Conservation (phyloP, 2,888 invertebrate genomes). For the Heliconius cydno region DNA sequence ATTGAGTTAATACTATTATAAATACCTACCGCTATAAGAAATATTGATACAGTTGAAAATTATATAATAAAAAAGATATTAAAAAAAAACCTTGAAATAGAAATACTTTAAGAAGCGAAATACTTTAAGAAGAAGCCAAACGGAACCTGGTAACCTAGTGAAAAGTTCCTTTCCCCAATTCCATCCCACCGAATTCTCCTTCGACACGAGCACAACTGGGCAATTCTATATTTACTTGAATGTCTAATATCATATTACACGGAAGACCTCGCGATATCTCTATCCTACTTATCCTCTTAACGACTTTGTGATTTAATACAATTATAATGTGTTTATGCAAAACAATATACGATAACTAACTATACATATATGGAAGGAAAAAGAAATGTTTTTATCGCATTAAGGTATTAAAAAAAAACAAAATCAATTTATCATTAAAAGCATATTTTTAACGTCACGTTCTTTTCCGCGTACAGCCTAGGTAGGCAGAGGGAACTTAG, state of each 20-base stretch:
- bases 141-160: no score
- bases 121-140: no score
- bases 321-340: neutral
- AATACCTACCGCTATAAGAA: no score
- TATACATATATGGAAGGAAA: neutral
- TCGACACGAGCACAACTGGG: no score
- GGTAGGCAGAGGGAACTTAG: no score
- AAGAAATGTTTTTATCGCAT: neutral
- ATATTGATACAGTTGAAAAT: no score
- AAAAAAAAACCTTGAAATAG: no score
- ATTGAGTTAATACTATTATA: no score
- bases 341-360: neutral
- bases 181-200: no score
- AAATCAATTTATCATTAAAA: neutral
- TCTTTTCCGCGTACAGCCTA: neutral
- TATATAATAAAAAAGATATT: no score
- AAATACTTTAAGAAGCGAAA: no score
- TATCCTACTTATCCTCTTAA: conserved; percentile 5
- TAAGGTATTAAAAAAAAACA: neutral
- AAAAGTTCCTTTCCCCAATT: no score
- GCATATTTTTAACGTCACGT: neutral
- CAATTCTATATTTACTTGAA: neutral
- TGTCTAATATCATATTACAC: neutral
- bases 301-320: conserved; percentile 3
- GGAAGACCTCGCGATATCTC: conserved; percentile 5